phyloP scores from a whole-genome alignment of 2,888 invertebrate species.

The Crioceris asparagi region DNA sequence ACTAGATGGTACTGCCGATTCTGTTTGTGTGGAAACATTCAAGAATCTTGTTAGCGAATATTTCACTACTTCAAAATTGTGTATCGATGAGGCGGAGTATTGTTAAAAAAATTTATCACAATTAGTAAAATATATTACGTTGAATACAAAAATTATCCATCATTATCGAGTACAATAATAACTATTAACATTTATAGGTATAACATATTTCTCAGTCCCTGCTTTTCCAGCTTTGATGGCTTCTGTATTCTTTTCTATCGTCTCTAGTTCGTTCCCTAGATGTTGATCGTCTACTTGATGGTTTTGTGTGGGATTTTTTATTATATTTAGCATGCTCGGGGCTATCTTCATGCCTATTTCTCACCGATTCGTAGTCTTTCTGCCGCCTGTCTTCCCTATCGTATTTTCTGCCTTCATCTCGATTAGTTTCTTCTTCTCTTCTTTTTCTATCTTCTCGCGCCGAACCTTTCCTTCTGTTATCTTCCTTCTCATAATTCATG shows the following conservation, averaged over 20 bases:
- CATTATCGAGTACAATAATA: too few relatives aligned
- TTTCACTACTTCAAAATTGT: slow-evolving; percentile 19
- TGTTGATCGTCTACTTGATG: slow-evolving; percentile 15
- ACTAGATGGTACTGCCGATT: slow-evolving; percentile 39
- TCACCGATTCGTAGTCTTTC: slow-evolving; percentile 19
- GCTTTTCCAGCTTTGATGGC: too few relatives aligned
- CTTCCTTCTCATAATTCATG: slow-evolving; percentile 3
- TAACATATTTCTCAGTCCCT: too few relatives aligned
- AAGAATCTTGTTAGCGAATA: slow-evolving; percentile 27
- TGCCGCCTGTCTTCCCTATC: slow-evolving; percentile 4
- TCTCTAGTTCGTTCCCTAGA: slow-evolving; percentile 14
- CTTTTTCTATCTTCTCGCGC: slow-evolving; percentile 12
- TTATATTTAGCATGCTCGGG: slow-evolving; percentile 17
- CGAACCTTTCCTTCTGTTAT: slow-evolving; percentile 2
- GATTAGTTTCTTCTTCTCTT: slow-evolving; percentile 7
- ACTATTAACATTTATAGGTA: too few relatives aligned
- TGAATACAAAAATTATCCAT: too few relatives aligned
- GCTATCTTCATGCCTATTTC: slow-evolving; percentile 21
- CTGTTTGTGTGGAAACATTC: slow-evolving; percentile 47
- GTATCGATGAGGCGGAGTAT: slow-evolving; percentile 23
- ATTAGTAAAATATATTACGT: too few relatives aligned
- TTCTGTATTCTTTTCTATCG: slow-evolving; percentile 9
- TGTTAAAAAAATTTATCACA: slow-evolving; percentile 7
- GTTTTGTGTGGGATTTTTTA: slow-evolving; percentile 10
- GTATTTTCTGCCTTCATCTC: slow-evolving; percentile 6